Evolutionary conservation across 2,888 invertebrate species (phyloP).

Genomic region (Synergus umbraculus): DNA sequence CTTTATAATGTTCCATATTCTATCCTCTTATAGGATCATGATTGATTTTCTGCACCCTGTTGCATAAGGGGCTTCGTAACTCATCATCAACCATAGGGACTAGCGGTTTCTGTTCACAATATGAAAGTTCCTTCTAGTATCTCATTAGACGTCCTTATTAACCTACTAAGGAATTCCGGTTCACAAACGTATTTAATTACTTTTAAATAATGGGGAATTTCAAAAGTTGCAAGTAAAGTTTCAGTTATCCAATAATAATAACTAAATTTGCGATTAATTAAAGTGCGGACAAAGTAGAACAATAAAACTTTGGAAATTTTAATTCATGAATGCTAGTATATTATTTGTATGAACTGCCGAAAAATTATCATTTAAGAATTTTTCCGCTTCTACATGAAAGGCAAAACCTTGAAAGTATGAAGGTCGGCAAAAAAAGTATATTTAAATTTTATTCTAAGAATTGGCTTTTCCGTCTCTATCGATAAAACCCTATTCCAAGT

Average conservation of each 20-base stretch:
- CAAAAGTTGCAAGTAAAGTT: not conserved
- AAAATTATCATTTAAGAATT: too few relatives aligned
- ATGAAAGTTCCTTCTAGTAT: constrained; percentile 1
- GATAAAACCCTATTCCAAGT: too few relatives aligned
- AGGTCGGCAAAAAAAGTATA: too few relatives aligned
- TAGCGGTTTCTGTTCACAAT: not conserved
- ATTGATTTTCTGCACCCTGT: constrained; percentile 24
- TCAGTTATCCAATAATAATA: not conserved
- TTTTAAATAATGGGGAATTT: not conserved
- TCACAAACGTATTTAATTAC: not conserved
- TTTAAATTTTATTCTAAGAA: not conserved
- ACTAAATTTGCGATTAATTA: not conserved
- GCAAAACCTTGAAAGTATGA: too few relatives aligned
- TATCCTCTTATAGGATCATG: not conserved
- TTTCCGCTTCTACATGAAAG: too few relatives aligned
- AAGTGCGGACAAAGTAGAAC: not conserved
- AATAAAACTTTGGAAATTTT: not conserved
- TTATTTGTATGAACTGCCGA: too few relatives aligned
- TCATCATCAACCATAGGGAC: constrained; percentile 9
- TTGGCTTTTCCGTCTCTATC: too few relatives aligned
- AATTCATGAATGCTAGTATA: too few relatives aligned
- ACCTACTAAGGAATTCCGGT: not conserved
- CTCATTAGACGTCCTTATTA: constrained; percentile 18
- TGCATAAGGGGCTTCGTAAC: constrained; percentile 11
- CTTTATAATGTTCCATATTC: not conserved